Conservation (phyloP, 2,113 vertebrate genomes). For the Pogonocichla stellata region DNA sequence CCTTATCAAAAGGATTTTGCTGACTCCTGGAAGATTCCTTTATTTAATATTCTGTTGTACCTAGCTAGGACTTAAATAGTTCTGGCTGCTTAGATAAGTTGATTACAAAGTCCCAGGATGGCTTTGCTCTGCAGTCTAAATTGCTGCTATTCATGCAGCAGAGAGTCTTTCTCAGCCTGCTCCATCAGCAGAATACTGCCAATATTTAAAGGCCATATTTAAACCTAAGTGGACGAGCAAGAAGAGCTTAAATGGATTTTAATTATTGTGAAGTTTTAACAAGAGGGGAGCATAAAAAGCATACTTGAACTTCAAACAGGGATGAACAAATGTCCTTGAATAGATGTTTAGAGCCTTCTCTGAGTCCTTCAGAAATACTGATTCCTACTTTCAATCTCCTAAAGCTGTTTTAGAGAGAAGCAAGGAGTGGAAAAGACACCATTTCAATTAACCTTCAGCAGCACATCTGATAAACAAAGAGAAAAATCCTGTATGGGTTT, state of each 20-base stretch:
- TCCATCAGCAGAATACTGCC: neutral
- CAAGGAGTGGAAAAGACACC: neutral
- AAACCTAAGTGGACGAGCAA: neutral
- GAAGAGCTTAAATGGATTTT: neutral
- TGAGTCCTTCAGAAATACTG: neutral
- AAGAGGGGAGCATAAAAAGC: neutral
- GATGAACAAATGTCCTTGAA: neutral
- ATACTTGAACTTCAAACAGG: neutral
- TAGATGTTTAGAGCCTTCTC: neutral
- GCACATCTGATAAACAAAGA: neutral
- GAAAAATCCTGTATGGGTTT: neutral
- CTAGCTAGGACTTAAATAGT: neutral
- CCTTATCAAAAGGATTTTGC: conserved; percentile 39
- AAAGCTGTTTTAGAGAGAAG: neutral
- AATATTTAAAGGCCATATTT: neutral
- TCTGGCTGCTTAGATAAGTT: neutral
- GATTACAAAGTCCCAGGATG: neutral
- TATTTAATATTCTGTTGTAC: conserved; percentile 36
- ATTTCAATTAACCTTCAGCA: neutral
- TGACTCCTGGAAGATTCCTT: conserved; percentile 6
- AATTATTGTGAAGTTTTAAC: neutral
- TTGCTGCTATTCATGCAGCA: neutral
- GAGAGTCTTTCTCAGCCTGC: neutral
- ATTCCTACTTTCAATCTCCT: neutral
- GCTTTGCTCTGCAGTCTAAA: neutral